Base-by-base conservation (phyloP, 2,113 vertebrate genomes). In the Mustela lutreola region DNA sequence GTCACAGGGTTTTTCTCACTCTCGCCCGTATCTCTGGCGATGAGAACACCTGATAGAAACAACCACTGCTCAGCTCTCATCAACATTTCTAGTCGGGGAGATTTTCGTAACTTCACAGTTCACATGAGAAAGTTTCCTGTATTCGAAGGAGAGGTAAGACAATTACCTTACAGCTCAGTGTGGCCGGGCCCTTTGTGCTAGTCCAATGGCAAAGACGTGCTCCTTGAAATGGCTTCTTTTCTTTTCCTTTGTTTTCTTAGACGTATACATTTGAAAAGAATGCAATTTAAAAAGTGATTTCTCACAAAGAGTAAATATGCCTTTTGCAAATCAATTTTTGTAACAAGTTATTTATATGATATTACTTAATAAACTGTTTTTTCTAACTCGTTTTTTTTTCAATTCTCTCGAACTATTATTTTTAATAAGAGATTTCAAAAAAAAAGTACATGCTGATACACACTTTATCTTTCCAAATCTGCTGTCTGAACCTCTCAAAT, bases 281-380 rank as follows among this genome's bases (percentile, higher is more conserved):
- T 98, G 95, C 96, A 97, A 98, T 99, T 98, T 97, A 98, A 99
- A 98, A 98, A 98, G 98, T 98, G 98, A 98, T 99, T 99, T 98
- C 98, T 98, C 99, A 98, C 98, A 98, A 95, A 97, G 98, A 99
- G 98, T 98, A 96, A 99, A 98, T 99, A 99, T 99, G 99, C 99
- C 99, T 99, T 99, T 99, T 99, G 99, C 99, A 99, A 99, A 98
- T 99, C 99, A 99, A 99, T 99, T 99, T 99, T 99, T 99, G 99
- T 99, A 99, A 99, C 99, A 99, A 99, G 99, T 98, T 99, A 99
- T 99, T 99, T 99, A 99, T 99, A 99, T 99, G 99, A 99, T 98
- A 99, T 97, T 97, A 99, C 99, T 99, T 99, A 98, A 99, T 99
- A 99, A 99, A 99, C 98, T 98, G 98, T 92, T 99, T 98, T 99